A percentile compares a stretch with the other conserved stretches of the same genome.
Evolutionary conservation across 2,888 invertebrate genomes (phyloP).

Genomic region (Phragmatobia fuliginosa): DNA sequence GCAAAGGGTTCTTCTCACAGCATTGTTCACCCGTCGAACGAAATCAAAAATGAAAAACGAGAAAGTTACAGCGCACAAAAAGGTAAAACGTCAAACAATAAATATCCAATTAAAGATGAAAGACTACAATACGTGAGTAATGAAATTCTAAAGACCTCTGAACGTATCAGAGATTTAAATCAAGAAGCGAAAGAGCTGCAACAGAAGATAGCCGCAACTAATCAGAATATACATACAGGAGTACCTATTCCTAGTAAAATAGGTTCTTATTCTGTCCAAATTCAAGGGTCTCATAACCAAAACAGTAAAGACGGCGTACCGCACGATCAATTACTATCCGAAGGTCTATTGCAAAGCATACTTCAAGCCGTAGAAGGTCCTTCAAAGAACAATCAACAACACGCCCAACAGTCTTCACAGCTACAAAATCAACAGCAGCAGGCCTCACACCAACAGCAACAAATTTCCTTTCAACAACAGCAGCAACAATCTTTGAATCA

Average conservation of each 20-base stretch:
- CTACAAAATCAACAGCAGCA: conserved; percentile 40
- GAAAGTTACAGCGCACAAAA: conserved; percentile 63
- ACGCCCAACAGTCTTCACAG: conserved; percentile 14
- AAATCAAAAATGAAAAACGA: conserved; percentile 53
- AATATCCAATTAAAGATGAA: conserved; percentile 66
- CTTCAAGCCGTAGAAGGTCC: conserved; percentile 94
- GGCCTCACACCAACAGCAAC: conserved; percentile 21
- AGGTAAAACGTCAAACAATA: conserved; percentile 69
- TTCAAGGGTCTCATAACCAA: conserved; percentile 88
- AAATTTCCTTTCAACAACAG: conserved; percentile 10
- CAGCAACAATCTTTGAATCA: conserved; percentile 1
- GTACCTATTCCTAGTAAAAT: conserved; percentile 67
- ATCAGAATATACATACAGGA: conserved; percentile 64
- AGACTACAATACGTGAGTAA: conserved; percentile 69
- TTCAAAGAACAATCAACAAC: conserved; percentile 35
- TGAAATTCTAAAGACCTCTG: conserved; percentile 77
- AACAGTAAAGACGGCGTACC: conserved; percentile 82
- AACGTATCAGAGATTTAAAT: conserved; percentile 74
- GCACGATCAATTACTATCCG: conserved; percentile 92
- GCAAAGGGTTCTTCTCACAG: conserved; percentile 75
- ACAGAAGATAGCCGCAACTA: conserved; percentile 71
- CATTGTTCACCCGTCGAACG: conserved; percentile 68
- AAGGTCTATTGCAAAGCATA: conserved; percentile 93
- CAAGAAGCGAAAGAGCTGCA: conserved; percentile 77
- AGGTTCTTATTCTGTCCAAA: conserved; percentile 91